Percentiles rank a stretch among this genome's conserved stretches.
These are phyloP conservation scores for Aporophyla nigra DNA, from an alignment of 2,888 invertebrate species.

Conservation along the genomic window DNA sequence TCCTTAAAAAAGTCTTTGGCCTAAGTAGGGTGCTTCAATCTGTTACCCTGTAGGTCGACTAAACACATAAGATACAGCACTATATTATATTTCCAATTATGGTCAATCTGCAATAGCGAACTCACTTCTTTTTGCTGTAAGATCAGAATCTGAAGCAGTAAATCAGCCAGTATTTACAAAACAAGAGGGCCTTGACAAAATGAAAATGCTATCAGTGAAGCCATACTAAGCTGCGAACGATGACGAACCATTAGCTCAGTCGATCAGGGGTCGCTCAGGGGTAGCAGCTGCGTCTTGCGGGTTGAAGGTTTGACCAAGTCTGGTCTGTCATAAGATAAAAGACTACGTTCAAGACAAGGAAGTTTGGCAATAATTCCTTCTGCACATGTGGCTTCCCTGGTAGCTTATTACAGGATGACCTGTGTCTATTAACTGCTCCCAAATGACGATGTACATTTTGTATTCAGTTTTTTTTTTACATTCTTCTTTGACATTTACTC, in stretches of 20 bases:
- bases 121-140: constrained; percentile 79
- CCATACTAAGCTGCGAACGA: background rate
- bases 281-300: no score
- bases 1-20: constrained; percentile 77
- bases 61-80: constrained; percentile 42
- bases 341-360: no score
- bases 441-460: no score
- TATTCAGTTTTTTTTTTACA: no score
- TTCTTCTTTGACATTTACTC: no score
- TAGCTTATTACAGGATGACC: no score
- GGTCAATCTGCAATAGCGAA: constrained; percentile 65
- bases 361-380: no score
- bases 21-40: constrained; percentile 71
- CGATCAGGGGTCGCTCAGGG: no score
- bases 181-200: background rate
- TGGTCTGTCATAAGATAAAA: no score
- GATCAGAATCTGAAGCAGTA: constrained; percentile 86
- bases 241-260: background rate
- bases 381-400: no score
- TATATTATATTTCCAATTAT: constrained; percentile 57
- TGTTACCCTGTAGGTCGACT: background rate
- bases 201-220: background rate
- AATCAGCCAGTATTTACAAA: constrained; percentile 64
- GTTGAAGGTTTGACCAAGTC: no score
- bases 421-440: no score